Evolutionary conservation across 1,140 invertebrate genomes (phyloP).

Genomic region (Ceratina calcarata): DNA sequence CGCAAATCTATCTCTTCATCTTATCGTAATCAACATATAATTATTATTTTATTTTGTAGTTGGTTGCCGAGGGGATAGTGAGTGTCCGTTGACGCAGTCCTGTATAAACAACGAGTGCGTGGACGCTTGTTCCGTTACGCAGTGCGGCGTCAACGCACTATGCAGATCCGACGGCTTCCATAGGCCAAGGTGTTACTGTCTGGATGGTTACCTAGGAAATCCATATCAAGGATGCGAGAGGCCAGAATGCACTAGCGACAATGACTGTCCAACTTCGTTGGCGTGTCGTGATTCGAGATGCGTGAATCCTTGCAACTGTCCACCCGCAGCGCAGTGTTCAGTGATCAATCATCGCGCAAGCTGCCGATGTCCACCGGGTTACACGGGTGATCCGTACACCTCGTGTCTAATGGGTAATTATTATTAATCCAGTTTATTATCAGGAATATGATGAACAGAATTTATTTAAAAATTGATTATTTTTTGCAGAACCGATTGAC

Average conservation of each 20-base stretch:
- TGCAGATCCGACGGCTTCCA: slow-evolving; percentile 87
- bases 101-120: slow-evolving; percentile 92
- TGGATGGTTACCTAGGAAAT: slow-evolving; percentile 87
- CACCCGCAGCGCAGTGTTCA: slow-evolving; percentile 86
- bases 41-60: slow-evolving; percentile 79
- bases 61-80: slow-evolving; percentile 91
- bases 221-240: slow-evolving; percentile 87
- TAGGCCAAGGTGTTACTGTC: slow-evolving; percentile 89
- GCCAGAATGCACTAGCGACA: slow-evolving; percentile 87
- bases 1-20: no score
- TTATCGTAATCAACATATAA: neutral
- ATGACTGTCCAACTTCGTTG: slow-evolving; percentile 87
- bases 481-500: slow-evolving; percentile 79
- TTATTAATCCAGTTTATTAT: neutral
- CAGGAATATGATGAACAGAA: neutral
- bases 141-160: slow-evolving; percentile 90
- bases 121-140: slow-evolving; percentile 89
- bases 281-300: slow-evolving; percentile 89
- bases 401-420: slow-evolving; percentile 83
- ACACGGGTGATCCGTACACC: slow-evolving; percentile 87
- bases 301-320: slow-evolving; percentile 89
- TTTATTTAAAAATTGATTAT: neutral
- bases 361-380: slow-evolving; percentile 92
- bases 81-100: slow-evolving; percentile 90
- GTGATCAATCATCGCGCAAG: slow-evolving; percentile 88